These are phyloP conservation scores for Papilio demoleus DNA, from an alignment of 2,888 invertebrate genomes.

Conservation along the genomic window DNA sequence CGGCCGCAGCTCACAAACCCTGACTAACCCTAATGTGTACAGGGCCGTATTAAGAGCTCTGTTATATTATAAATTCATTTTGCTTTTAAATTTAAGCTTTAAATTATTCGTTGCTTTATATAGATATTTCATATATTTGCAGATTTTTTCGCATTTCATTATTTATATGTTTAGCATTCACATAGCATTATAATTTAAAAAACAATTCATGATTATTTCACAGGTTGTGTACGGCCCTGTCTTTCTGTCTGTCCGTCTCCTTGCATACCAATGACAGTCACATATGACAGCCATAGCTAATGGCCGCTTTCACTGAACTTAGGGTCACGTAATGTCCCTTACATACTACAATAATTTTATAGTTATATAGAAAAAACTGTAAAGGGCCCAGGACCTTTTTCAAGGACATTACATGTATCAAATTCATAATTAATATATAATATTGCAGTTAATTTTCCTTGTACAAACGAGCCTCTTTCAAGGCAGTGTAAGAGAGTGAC, in stretches of 20 bases:
- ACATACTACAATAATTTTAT: background rate
- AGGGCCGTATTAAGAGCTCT: conserved; percentile 45
- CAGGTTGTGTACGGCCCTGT: conserved; percentile 43
- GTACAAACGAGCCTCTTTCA: too few relatives aligned
- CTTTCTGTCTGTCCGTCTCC: conserved; percentile 19
- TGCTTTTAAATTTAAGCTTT: too few relatives aligned
- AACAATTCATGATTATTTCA: too few relatives aligned
- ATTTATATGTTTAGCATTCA: too few relatives aligned
- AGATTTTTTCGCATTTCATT: too few relatives aligned
- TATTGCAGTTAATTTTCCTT: background rate
- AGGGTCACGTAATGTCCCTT: background rate
- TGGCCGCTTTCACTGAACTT: conserved; percentile 32
- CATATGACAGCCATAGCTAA: conserved; percentile 28
- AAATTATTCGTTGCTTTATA: too few relatives aligned
- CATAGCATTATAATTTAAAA: too few relatives aligned
- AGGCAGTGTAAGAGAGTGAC: too few relatives aligned
- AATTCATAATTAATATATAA: background rate
- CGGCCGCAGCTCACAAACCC: conserved; percentile 28
- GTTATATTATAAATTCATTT: too few relatives aligned
- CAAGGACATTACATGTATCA: background rate
- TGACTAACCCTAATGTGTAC: conserved; percentile 44
- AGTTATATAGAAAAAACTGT: too few relatives aligned
- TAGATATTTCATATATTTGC: too few relatives aligned
- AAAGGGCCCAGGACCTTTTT: too few relatives aligned
- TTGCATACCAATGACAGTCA: conserved; percentile 33